These are phyloP conservation scores for Machimus rusticus DNA, from an alignment of 2,888 invertebrate species.

Conservation along the genomic window DNA sequence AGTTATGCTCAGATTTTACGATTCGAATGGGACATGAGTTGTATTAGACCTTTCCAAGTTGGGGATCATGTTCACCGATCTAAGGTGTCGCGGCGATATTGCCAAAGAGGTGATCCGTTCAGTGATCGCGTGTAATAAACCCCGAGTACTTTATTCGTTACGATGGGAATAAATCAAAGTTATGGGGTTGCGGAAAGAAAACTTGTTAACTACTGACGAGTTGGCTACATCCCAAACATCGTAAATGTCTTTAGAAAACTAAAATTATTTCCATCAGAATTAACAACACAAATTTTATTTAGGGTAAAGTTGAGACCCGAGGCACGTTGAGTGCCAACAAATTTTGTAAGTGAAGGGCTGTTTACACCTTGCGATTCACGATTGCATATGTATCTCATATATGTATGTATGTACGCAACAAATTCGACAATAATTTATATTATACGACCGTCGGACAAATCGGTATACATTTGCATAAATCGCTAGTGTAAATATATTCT, in stretches of 20 bases:
- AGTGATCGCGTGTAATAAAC: neutral
- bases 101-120: neutral
- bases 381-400: too few relatives aligned
- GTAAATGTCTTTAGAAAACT: neutral
- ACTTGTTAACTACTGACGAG: neutral
- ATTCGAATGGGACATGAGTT: conserved; percentile 9
- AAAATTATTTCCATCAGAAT: neutral
- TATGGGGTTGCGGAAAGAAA: neutral
- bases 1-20: conserved; percentile 25
- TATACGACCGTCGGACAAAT: too few relatives aligned
- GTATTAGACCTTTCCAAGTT: neutral
- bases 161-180: neutral
- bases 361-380: too few relatives aligned
- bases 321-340: too few relatives aligned
- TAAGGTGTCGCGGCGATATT: neutral
- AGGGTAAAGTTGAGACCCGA: neutral
- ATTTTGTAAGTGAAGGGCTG: too few relatives aligned
- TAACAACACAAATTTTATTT: neutral
- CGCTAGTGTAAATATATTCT: too few relatives aligned
- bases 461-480: too few relatives aligned
- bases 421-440: too few relatives aligned
- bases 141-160: neutral
- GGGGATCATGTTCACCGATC: neutral
- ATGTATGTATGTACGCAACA: too few relatives aligned
- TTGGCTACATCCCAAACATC: neutral